Conservation (phyloP, 2,113 vertebrate species). For the Galbula dea region DNA sequence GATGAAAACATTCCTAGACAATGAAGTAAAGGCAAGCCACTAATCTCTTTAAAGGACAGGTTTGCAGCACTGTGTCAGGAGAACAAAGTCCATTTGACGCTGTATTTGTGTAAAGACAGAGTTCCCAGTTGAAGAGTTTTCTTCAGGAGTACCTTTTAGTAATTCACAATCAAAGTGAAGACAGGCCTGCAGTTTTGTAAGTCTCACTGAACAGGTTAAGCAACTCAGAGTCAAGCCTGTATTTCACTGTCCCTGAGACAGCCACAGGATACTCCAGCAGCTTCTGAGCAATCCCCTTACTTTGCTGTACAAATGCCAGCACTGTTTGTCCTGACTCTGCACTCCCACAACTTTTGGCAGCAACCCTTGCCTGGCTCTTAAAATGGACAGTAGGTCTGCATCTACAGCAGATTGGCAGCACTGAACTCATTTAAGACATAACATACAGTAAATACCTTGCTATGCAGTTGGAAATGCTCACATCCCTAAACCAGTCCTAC, state of each 20-base stretch:
- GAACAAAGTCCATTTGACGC: background rate
- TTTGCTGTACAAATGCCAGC: background rate
- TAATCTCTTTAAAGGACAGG: constrained; percentile 9
- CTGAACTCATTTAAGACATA: background rate
- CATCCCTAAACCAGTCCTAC: background rate
- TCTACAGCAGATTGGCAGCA: background rate
- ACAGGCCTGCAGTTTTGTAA: background rate
- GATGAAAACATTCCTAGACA: constrained; percentile 39
- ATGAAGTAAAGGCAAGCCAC: background rate
- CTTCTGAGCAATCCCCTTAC: background rate
- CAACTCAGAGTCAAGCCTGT: background rate
- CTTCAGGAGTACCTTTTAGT: background rate
- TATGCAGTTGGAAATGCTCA: background rate
- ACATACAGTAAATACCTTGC: background rate
- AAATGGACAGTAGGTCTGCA: background rate
- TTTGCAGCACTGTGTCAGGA: background rate
- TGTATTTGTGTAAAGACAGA: background rate
- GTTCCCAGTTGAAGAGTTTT: background rate
- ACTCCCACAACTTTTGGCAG: background rate
- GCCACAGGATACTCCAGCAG: background rate
- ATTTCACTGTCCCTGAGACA: background rate
- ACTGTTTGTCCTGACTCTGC: background rate
- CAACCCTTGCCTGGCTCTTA: background rate
- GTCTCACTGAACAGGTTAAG: background rate
- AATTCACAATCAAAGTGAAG: background rate